Evolutionary conservation across 2,888 invertebrate genomes (phyloP).

Genomic region (Dicroscelio sp.): DNA sequence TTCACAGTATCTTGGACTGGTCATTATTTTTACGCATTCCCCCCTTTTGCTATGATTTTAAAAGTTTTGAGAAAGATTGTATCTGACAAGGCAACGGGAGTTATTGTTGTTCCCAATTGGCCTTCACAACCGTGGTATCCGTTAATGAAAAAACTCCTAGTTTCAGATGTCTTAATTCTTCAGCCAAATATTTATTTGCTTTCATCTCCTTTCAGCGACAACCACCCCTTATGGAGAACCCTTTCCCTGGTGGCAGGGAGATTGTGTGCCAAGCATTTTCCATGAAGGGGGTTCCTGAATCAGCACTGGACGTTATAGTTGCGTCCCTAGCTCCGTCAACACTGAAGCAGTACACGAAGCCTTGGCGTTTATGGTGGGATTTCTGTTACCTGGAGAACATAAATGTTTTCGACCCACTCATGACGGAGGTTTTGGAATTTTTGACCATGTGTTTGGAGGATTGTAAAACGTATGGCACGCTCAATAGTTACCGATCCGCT

Average conservation of each 20-base stretch:
- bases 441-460: background rate
- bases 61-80: background rate
- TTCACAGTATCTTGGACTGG: no score
- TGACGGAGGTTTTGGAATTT: background rate
- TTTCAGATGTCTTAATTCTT: background rate
- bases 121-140: background rate
- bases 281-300: background rate
- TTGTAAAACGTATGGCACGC: background rate
- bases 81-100: background rate
- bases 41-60: background rate
- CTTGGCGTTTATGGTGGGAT: no score
- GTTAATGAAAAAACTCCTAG: background rate
- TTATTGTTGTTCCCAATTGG: background rate
- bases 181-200: background rate
- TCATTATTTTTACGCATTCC: background rate
- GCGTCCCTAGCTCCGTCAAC: background rate
- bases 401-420: background rate
- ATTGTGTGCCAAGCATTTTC: conserved; percentile 74
- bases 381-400: no score
- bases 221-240: background rate
- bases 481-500: background rate
- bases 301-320: background rate
- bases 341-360: no score
- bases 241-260: conserved; percentile 87
- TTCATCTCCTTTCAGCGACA: background rate